Base-by-base conservation (phyloP, 2,888 invertebrate genomes). In the Latheticus oryzae region DNA sequence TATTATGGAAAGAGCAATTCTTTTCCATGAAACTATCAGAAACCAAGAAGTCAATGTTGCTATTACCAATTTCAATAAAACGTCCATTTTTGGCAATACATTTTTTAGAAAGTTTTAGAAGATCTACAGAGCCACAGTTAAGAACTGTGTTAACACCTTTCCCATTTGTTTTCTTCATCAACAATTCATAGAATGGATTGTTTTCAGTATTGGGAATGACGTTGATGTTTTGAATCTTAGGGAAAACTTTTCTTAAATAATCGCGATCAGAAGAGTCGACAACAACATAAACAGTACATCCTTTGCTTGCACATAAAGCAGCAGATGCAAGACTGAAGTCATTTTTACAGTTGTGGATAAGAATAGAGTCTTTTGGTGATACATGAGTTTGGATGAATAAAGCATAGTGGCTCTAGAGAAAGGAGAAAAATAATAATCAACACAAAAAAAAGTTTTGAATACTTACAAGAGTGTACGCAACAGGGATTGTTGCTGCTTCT, bases 321-420 rank as follows among this genome's bases (percentile, higher is more conserved):
- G 97, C 95, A 63, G 96, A 95, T 1, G 97, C 95, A 80, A 95
- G 93, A 2, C 97, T 97, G 32, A 96, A 93, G 68, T 95, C 95
- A 53, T 95, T 76, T 67, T 83, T 80, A 66, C 85, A 75, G 50
- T 85, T 82, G 19, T 72, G 70, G 8, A 72, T 70, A 9, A 72
- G 30, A 37, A 72, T 64, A 0, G 67, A 63, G 26, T 69, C 66
- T 3, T 45, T 45, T 7, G 45, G 19, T 1, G 30, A 30, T 1
- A 45, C 35, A 24, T 62, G 51, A 1, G 62, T 65, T 60, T 63
- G 54, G 0, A 63, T 11, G 9, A 68, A 53, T 54, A 71, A 28
- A 1, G 60, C 68, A 32, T 68, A 71, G 37, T 68, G 68, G 23
- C 65, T 60, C 71, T 71, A 37, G 51, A 64, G 61, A 5, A 28